phyloP scores from a whole-genome alignment of 2,113 vertebrate genomes.

The Ibidorhyncha struthersii region DNA sequence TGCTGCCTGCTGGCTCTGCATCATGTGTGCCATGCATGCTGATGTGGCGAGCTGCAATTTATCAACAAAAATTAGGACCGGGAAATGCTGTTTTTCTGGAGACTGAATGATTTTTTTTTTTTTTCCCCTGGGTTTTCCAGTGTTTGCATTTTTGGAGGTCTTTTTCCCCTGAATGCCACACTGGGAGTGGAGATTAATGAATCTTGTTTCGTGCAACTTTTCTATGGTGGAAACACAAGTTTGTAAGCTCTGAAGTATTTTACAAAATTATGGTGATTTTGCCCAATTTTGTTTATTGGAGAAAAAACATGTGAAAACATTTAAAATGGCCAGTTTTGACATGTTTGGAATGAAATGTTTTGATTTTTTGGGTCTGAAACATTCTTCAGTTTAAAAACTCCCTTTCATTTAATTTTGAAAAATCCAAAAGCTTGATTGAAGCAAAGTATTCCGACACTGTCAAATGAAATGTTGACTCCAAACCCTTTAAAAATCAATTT shows the following conservation, averaged over 20 bases:
- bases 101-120: neutral
- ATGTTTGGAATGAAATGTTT: conserved; percentile 61
- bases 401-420: conserved; percentile 41
- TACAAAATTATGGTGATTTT: conserved; percentile 18
- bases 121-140: neutral
- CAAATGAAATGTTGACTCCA: conserved; percentile 25
- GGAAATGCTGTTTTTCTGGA: neutral
- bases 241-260: conserved; percentile 4
- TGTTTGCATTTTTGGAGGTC: neutral
- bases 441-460: neutral
- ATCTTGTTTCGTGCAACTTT: neutral
- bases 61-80: neutral
- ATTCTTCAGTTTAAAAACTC: conserved; percentile 57
- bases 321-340: conserved; percentile 65
- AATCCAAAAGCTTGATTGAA: conserved; percentile 41
- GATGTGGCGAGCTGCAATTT: neutral
- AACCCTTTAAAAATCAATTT: conserved; percentile 58
- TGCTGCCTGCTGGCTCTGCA: fast-evolving
- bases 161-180: neutral
- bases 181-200: neutral
- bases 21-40: fast-evolving
- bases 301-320: neutral
- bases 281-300: conserved; percentile 22
- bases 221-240: neutral
- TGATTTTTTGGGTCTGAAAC: conserved; percentile 50